Evolutionary conservation across 2,797 vertebrate species (phyloP).

Genomic region (Chiloscyllium punctatum): DNA sequence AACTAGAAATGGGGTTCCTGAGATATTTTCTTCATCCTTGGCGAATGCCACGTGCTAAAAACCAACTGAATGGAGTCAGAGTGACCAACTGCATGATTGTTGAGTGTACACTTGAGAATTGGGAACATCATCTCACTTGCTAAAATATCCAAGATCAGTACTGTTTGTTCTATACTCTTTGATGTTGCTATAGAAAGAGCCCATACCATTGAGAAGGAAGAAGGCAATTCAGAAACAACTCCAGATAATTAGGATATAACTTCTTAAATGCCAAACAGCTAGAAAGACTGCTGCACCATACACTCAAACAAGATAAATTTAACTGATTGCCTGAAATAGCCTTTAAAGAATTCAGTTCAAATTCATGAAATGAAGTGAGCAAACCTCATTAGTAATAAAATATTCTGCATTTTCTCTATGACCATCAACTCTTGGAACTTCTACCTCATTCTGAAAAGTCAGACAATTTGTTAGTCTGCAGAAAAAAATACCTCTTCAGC

Average conservation of each 20-base stretch:
- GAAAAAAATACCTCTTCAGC: neutral
- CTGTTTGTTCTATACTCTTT: neutral
- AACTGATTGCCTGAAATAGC: neutral
- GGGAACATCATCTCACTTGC: neutral
- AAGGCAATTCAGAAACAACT: neutral
- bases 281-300: neutral
- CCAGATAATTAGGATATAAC: neutral
- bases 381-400: neutral
- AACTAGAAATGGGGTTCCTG: neutral
- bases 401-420: neutral
- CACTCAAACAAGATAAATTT: neutral
- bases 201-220: neutral
- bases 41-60: neutral
- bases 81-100: neutral
- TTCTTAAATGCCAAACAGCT: neutral
- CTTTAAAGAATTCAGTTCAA: neutral
- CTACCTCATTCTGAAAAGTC: neutral
- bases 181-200: neutral
- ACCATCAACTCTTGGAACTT: neutral
- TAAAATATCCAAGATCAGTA: neutral
- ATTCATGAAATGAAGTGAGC: neutral
- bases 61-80: neutral
- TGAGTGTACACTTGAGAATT: neutral
- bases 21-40: neutral
- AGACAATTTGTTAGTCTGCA: neutral